Percentiles rank a stretch among this genome's conserved stretches.
Conservation (phyloP, 2,797 vertebrate species). For the Emydoidea blandingii region DNA sequence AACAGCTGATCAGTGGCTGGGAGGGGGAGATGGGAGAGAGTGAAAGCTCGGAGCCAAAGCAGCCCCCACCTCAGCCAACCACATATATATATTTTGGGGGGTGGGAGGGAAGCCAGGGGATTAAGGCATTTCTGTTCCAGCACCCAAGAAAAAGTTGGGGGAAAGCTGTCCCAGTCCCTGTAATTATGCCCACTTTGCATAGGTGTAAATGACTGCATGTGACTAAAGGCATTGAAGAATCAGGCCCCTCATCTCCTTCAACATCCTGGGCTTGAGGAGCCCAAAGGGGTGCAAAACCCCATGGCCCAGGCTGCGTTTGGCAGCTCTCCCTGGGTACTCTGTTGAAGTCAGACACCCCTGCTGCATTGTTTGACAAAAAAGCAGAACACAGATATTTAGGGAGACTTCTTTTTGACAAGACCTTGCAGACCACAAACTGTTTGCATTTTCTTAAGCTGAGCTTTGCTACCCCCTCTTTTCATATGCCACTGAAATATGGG, state of each 20-base stretch:
- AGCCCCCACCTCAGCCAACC: not conserved
- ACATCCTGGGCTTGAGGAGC: not conserved
- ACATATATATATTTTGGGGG: too few relatives aligned
- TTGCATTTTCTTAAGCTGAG: fast-evolving
- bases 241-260: not conserved
- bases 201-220: not conserved
- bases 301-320: not conserved
- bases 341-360: not conserved
- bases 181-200: too few relatives aligned
- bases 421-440: not conserved
- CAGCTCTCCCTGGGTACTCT: fast-evolving
- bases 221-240: not conserved
- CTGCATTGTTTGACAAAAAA: not conserved
- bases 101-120: not conserved
- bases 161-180: not conserved
- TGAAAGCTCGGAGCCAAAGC: not conserved
- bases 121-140: not conserved
- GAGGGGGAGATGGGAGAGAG: not conserved
- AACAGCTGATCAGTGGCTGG: not conserved
- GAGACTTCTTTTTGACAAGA: not conserved
- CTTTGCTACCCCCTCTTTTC: not conserved
- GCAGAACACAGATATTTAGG: not conserved
- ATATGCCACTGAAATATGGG: not conserved
- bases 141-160: not conserved
- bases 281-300: not conserved